Base-by-base conservation (phyloP, 2,113 vertebrate genomes). In the Corythornis cristatus region DNA sequence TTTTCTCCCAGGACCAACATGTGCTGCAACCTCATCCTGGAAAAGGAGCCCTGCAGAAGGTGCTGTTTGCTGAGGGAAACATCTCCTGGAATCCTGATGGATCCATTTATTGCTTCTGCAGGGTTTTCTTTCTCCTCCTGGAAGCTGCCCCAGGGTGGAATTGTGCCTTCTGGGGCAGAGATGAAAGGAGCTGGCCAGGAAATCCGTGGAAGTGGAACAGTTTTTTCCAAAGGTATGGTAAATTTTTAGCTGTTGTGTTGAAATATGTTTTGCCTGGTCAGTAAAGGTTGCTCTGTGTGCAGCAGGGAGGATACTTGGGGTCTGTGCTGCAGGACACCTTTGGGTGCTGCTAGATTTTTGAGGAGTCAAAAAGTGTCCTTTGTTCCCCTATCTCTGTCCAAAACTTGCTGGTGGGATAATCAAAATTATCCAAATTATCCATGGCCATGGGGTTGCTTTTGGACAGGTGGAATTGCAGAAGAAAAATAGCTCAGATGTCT, bases 151-250 rank as follows among this genome's bases (percentile, higher is more conserved):
- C 43, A 0, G 4, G 0, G 5, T 90, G 90, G 86, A 80, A 13
- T 61, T 17, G 53, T 83, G 90, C 93, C 96, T 90, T 96, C 90
- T 96, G 90, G 72, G 88, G 91, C 86, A 91, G 88, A 95, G 90
- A 93, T 90, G 79, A 96, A 94, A 93, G 83, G 73, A 96, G 68
- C 73, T 93, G 96, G 83, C 86, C 76, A 45, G 83, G 14, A 62
- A 23, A 43, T 21, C 65, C 9, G 54, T 21, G 61, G 51, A 88
- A 80, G 75, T 40, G 68, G 51, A 86, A 57, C 31, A 12, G 1
- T 64, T 83, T 93, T 85, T 95, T 95, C 88, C 48, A 0, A 81
- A 90, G 86, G 80, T 81, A 42, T 76, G 28, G 61, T 72, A 86
- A 64, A 62, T 64, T 48, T 78, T 33, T 75, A 90, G 76, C 89